phyloP scores from a whole-genome alignment of 2,888 invertebrate species.

The Drosophila buzzatii region DNA sequence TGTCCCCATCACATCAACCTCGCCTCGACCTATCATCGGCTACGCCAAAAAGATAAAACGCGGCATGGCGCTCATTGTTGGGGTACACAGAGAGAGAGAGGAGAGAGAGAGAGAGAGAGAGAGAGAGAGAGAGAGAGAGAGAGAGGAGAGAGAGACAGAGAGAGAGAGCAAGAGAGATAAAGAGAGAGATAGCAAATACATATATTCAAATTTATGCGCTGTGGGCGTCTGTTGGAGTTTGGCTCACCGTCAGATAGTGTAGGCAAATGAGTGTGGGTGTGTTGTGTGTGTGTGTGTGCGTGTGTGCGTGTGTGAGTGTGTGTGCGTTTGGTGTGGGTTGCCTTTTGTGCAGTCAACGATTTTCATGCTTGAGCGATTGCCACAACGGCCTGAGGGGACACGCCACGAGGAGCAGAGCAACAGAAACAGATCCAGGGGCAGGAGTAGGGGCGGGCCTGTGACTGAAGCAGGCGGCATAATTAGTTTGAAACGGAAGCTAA shows the following conservation, averaged over 20 bases:
- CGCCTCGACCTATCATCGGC: constrained; percentile 22
- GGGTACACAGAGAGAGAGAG: background rate
- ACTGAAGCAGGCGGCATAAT: constrained; percentile 77
- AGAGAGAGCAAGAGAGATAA: background rate
- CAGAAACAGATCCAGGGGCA: background rate
- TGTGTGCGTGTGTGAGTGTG: constrained; percentile 23
- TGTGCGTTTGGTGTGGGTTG: constrained; percentile 57
- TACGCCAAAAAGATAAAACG: constrained; percentile 69
- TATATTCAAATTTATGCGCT: constrained; percentile 71
- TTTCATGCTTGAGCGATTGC: constrained; percentile 81
- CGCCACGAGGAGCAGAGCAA: constrained; percentile 6
- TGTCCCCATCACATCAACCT: background rate
- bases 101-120: too few species aligned
- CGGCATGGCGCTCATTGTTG: constrained; percentile 43
- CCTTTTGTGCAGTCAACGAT: constrained; percentile 82
- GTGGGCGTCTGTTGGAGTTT: constrained; percentile 35
- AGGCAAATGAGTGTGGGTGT: background rate
- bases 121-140: too few species aligned
- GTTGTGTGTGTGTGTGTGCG: constrained; percentile 10
- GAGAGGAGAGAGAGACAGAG: too few species aligned
- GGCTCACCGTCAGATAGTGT: constrained; percentile 13
- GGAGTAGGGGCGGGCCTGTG: constrained; percentile 27
- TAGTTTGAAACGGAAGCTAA: constrained; percentile 84
- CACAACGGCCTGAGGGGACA: constrained; percentile 43
- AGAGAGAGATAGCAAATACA: constrained; percentile 8